A percentile compares a stretch with the other conserved stretches of the same genome.
These are phyloP conservation scores for Trichopria drosophilae DNA, from an alignment of 2,888 invertebrate species.

Conservation along the genomic window DNA sequence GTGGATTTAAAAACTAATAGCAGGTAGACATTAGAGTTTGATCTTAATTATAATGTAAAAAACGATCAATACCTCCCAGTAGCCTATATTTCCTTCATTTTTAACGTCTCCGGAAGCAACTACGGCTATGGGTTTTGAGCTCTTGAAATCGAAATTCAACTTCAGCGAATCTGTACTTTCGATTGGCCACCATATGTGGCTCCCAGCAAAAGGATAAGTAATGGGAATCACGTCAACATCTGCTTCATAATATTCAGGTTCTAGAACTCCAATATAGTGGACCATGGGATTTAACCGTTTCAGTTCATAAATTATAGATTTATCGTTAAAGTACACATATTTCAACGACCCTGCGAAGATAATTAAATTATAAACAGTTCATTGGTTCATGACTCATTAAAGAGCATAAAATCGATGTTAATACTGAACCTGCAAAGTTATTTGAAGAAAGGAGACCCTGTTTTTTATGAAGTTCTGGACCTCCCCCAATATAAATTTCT, in stretches of 20 bases:
- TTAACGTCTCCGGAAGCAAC: conserved; percentile 82
- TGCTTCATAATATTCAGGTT: conserved; percentile 81
- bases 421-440: conserved; percentile 68
- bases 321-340: conserved; percentile 91
- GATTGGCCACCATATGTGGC: conserved; percentile 88
- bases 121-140: conserved; percentile 79
- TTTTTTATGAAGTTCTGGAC: conserved; percentile 81
- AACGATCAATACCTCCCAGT: conserved; percentile 76
- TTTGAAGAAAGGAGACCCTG: conserved; percentile 79
- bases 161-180: conserved; percentile 73
- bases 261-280: conserved; percentile 76
- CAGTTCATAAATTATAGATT: conserved; percentile 86
- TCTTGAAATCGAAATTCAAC: conserved; percentile 85
- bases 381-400: neutral
- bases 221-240: conserved; percentile 87
- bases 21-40: neutral
- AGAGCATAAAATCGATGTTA: neutral
- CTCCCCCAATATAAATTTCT: conserved; percentile 89
- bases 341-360: conserved; percentile 85
- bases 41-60: neutral
- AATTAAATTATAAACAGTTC: conserved; percentile 22
- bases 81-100: conserved; percentile 73
- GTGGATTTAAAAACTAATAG: neutral
- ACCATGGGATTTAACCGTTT: conserved; percentile 84
- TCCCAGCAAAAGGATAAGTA: conserved; percentile 87